Conservation (phyloP, 1,140 invertebrate species). For the Dufourea novaeangliae region DNA sequence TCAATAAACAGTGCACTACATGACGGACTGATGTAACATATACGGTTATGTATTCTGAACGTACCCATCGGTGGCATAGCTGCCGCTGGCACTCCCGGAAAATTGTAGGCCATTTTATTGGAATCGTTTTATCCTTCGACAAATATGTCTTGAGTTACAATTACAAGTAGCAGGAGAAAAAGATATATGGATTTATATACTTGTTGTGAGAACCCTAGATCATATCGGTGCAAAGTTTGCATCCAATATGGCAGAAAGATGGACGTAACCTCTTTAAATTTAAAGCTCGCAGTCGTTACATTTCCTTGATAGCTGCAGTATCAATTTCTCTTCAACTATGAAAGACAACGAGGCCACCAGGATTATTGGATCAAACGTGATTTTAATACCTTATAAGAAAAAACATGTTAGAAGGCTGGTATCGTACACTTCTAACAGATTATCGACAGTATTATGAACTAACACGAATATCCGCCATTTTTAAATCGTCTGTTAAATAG, state of each 20-base stretch:
- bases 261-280: constrained; percentile 30
- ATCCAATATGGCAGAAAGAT: constrained; percentile 53
- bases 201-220: constrained; percentile 21
- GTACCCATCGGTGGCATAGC: constrained; percentile 79
- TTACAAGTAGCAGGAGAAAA: constrained; percentile 4
- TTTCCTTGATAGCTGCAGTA: not conserved
- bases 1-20: not conserved
- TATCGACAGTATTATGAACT: constrained; percentile 13
- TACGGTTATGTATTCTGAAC: constrained; percentile 18
- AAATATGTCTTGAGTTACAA: not conserved
- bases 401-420: constrained; percentile 87
- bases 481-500: constrained; percentile 13
- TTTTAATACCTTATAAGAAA: constrained; percentile 87
- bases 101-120: constrained; percentile 79
- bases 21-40: not conserved
- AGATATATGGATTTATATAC: constrained; percentile 17
- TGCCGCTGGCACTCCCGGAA: constrained; percentile 78
- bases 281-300: not conserved
- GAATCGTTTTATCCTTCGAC: constrained; percentile 8
- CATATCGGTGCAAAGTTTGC: constrained; percentile 26
- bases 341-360: constrained; percentile 84
- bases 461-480: constrained; percentile 31
- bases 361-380: constrained; percentile 84
- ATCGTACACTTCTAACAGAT: constrained; percentile 34
- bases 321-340: constrained; percentile 73